Percentiles rank a stretch among this genome's conserved stretches.
Evolutionary conservation across 2,797 vertebrate species (phyloP).

Genomic region (Leuciscus waleckii): DNA sequence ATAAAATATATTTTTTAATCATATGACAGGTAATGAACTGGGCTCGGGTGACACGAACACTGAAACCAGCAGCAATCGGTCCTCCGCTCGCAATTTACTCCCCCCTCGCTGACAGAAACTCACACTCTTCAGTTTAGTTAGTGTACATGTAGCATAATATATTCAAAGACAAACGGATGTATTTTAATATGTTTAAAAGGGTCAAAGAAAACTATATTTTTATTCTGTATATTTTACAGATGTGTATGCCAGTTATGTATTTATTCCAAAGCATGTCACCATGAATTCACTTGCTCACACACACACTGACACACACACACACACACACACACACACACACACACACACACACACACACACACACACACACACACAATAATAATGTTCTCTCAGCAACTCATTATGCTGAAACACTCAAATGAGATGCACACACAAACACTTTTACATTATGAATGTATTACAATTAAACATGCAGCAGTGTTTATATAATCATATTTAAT

Average conservation of each 20-base stretch:
- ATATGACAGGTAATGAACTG: conserved; percentile 82
- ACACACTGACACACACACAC: not conserved
- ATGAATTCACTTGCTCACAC: not conserved
- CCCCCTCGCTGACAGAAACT: conserved; percentile 88
- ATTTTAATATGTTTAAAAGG: conserved; percentile 78
- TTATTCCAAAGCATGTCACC: conserved; percentile 42
- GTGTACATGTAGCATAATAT: conserved; percentile 82
- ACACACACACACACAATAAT: not conserved
- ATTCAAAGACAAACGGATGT: conserved; percentile 79
- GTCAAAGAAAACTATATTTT: conserved; percentile 44
- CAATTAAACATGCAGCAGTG: conserved; percentile 1
- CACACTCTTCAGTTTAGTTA: conserved; percentile 59
- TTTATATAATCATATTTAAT: conserved; percentile 24
- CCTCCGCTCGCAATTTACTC: conserved; percentile 82
- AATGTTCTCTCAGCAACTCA: not conserved
- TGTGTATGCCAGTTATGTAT: conserved; percentile 55
- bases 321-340: not conserved
- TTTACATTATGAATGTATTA: conserved; percentile 6
- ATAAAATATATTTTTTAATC: conserved; percentile 23
- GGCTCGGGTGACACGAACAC: conserved; percentile 86
- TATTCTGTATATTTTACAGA: conserved; percentile 70
- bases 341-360: not conserved
- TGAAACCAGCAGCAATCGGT: conserved; percentile 71
- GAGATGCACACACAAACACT: not conserved
- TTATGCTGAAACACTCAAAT: not conserved